phyloP scores from a whole-genome alignment of 30 jellyfish, hydroid and myxozoan species.

The Turritopsis dohrnii region DNA sequence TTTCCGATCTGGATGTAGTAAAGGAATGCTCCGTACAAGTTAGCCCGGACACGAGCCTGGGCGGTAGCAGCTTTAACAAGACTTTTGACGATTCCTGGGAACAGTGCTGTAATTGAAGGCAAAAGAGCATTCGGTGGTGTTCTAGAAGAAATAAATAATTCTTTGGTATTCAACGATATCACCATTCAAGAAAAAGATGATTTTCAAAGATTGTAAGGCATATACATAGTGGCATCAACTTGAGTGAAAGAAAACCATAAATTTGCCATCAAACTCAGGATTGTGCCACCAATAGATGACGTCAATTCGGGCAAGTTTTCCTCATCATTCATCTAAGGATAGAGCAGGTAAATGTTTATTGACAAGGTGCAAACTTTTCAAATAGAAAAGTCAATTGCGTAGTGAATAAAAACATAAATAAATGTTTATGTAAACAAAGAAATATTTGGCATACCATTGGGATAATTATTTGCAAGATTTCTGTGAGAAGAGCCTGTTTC shows the following conservation, averaged over 20 bases:
- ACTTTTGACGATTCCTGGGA: slow-evolving; percentile 61
- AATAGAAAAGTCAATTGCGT: not conserved
- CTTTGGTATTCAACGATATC: not conserved
- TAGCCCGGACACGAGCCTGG: slow-evolving; percentile 68
- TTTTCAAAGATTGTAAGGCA: not conserved
- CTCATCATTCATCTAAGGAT: slow-evolving; percentile 48
- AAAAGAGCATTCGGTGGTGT: slow-evolving; percentile 4
- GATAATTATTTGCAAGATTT: slow-evolving; percentile 45
- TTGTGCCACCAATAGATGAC: slow-evolving; percentile 69
- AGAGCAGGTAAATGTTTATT: not conserved
- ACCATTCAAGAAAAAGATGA: not conserved
- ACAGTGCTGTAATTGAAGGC: slow-evolving; percentile 51
- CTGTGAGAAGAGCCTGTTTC: slow-evolving; percentile 54
- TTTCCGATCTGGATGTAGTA: slow-evolving; percentile 75
- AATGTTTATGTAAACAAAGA: not conserved
- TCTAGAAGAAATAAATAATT: not conserved
- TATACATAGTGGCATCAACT: slow-evolving; percentile 9
- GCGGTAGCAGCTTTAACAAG: slow-evolving; percentile 54
- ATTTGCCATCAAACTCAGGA: slow-evolving; percentile 69
- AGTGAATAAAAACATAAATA: not conserved
- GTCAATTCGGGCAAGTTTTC: slow-evolving; percentile 64
- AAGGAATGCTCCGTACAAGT: slow-evolving; percentile 76
- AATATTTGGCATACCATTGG: slow-evolving; percentile 38
- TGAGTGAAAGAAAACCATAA: slow-evolving; percentile 34
- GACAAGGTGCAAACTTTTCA: not conserved